phyloP scores from a whole-genome alignment of 2,888 invertebrate genomes.

The Schrankia costaestrigalis region DNA sequence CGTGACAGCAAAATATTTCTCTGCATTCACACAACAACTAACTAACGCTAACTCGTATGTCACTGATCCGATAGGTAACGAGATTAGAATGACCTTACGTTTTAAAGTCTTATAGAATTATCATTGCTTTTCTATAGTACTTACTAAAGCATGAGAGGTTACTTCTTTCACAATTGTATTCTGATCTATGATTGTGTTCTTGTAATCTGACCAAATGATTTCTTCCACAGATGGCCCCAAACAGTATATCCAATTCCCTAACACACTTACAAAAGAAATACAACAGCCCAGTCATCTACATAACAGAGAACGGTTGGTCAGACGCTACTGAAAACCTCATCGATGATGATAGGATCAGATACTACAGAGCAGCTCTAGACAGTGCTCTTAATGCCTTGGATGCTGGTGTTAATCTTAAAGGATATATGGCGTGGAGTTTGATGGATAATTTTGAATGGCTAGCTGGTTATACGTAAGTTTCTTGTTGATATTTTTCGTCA shows the following conservation, averaged over 20 bases:
- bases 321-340: constrained; percentile 46
- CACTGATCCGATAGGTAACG: too few species aligned
- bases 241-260: constrained; percentile 79
- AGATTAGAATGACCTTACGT: too few species aligned
- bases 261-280: constrained; percentile 70
- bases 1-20: too few species aligned
- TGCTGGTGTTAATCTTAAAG: constrained; percentile 57
- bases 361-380: constrained; percentile 64
- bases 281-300: constrained; percentile 74
- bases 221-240: constrained; percentile 74
- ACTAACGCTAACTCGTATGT: too few species aligned
- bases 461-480: constrained; percentile 79
- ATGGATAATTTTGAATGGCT: constrained; percentile 86
- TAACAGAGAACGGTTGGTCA: constrained; percentile 83
- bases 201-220: neutral
- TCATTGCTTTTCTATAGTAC: too few species aligned
- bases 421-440: constrained; percentile 83
- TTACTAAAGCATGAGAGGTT: neutral
- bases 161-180: neutral
- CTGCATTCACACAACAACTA: too few species aligned
- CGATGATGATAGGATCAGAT: constrained; percentile 68
- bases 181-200: neutral
- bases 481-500: neutral
- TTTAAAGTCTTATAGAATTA: too few species aligned
- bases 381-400: constrained; percentile 64